Base-by-base conservation (phyloP, 2,888 invertebrate genomes). In the Hirtodrosophila cameraria region DNA sequence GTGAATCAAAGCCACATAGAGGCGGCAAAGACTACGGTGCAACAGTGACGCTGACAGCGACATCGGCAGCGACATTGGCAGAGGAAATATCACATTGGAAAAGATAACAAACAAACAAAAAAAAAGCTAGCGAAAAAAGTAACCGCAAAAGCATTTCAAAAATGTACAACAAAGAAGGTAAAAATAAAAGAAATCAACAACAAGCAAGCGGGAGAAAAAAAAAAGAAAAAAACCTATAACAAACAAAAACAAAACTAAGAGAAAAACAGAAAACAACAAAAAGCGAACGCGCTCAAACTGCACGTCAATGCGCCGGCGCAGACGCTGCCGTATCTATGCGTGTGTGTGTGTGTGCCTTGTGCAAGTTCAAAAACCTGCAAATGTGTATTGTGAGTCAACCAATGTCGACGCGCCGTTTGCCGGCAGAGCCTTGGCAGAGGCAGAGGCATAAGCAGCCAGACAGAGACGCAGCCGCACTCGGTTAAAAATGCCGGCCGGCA, bases 341-440 rank as follows among this genome's bases (percentile, higher is more conserved):
- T 15, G 16, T 43, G 12, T 38, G 31, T 52, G 31, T 52, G 33
- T 68, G 64, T 76, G 73, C 75, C 69, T 74, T 77, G 72, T 76
- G 70, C 66, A 84, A 85, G 85, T 84, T 88, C 88, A 88, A 88
- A 88, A 88, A 87, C 88, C 88, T 75, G 84, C 76, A 36, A 52
- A 23, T 42, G 30, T 55, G 35, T 42, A 46, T 53, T 53, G 31
- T 52, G 72, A 81, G 68, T 77, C 65, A 81, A 65, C 55, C 62
- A 55, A 13, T 49, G 46, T 48, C 45, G 33, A 50, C 54, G 23
- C 52, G 54, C 30, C 36, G 58, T 43, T 33, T 16, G 18, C 16
- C 31, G 33, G 42, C 35, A 39, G 23, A 28, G 12, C 9, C n/a
- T n/a, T n/a, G n/a, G 58, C 58, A 57, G n/a, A 61, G 62, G 49